These are phyloP conservation scores for Pheucticus melanocephalus DNA, from an alignment of 2,113 vertebrate species.

Conservation along the genomic window DNA sequence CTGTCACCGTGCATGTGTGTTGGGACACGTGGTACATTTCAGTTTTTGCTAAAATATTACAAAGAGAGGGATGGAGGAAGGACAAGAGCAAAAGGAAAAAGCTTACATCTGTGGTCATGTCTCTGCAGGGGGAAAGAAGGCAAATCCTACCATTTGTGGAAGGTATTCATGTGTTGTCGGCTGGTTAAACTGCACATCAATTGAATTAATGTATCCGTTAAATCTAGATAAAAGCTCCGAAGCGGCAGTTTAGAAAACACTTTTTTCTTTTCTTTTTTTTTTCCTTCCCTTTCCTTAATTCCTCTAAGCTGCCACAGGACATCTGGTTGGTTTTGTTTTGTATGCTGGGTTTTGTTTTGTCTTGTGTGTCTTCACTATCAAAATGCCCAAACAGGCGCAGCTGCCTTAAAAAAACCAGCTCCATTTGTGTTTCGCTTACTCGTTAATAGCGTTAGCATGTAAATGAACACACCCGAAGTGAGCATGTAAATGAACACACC, in stretches of 20 bases:
- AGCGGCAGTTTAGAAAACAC: constrained; percentile 43
- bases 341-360: constrained; percentile 2
- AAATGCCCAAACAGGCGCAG: constrained; percentile 22
- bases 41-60: constrained; percentile 48
- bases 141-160: constrained; percentile 54
- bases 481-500: constrained; percentile 50
- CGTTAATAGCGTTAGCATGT: constrained; percentile 27
- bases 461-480: constrained; percentile 47
- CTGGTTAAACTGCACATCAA: constrained; percentile 42
- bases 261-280: neutral
- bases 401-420: neutral
- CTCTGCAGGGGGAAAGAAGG: constrained; percentile 5
- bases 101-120: constrained; percentile 4
- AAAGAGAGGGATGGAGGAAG: neutral
- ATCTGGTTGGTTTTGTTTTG: constrained; percentile 19
- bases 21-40: neutral
- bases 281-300: neutral
- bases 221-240: constrained; percentile 46
- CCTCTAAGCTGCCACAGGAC: neutral
- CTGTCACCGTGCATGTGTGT: neutral
- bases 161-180: constrained; percentile 36
- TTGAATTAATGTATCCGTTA: constrained; percentile 52
- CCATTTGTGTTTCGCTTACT: constrained; percentile 11
- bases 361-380: neutral
- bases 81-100: constrained; percentile 14